Percentiles rank a stretch among this genome's conserved stretches.
Evolutionary conservation across 1,140 invertebrate species (phyloP).

Genomic region (Agrypnia vestita): DNA sequence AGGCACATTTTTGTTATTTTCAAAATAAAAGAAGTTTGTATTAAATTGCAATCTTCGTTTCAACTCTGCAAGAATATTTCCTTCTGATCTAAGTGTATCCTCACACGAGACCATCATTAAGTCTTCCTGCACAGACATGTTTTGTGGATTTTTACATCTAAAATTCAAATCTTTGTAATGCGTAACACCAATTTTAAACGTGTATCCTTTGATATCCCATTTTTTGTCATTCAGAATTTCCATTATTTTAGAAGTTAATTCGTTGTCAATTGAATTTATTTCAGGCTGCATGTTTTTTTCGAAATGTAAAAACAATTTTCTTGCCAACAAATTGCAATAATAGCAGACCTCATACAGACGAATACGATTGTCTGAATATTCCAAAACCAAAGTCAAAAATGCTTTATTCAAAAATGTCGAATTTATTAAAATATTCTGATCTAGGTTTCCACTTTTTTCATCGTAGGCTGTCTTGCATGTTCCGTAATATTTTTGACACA

Average conservation of each 20-base stretch:
- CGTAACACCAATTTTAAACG: background rate
- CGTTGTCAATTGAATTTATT: background rate
- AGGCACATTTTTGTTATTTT: background rate
- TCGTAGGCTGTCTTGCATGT: background rate
- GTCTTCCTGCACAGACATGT: background rate
- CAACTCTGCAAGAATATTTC: background rate
- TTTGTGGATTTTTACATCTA: background rate
- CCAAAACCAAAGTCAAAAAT: background rate
- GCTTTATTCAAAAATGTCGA: background rate
- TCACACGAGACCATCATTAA: background rate
- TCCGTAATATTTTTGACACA: constrained; percentile 7
- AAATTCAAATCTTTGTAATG: background rate
- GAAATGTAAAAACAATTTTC: background rate
- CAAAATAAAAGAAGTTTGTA: background rate
- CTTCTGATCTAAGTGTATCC: background rate
- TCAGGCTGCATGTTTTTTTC: background rate
- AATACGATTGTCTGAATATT: background rate
- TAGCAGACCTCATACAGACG: constrained; percentile 1
- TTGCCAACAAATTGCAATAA: constrained; percentile 10
- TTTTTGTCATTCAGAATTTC: background rate
- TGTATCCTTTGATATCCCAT: background rate
- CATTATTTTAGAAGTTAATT: background rate
- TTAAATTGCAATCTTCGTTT: background rate
- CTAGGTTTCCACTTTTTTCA: background rate
- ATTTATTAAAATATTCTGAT: background rate